These are phyloP conservation scores for Drosophila tristis DNA, from an alignment of 1,140 invertebrate genomes.

Conservation along the genomic window DNA sequence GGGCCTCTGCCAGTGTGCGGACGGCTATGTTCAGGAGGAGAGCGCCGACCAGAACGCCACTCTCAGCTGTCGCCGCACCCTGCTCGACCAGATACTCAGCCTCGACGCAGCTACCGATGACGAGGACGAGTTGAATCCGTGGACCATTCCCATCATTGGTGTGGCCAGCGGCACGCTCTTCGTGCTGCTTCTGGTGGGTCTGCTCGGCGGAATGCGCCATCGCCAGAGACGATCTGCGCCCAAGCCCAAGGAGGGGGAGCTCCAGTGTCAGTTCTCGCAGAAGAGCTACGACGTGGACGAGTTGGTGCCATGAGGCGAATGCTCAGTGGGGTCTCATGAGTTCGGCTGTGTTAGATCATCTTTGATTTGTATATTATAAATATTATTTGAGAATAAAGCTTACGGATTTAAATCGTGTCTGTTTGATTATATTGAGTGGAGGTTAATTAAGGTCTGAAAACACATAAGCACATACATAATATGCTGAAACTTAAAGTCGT, in stretches of 20 bases:
- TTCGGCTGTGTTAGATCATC: conserved; percentile 58
- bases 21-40: conserved; percentile 49
- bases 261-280: conserved; percentile 60
- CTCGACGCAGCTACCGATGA: conserved; percentile 61
- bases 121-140: conserved; percentile 54
- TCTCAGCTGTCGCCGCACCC: conserved; percentile 44
- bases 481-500: neutral
- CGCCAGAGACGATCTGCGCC: conserved; percentile 6
- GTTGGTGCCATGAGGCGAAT: conserved; percentile 54
- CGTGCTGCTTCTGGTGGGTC: conserved; percentile 49
- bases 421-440: neutral
- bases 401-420: neutral
- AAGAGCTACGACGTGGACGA: conserved; percentile 66
- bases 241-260: conserved; percentile 45
- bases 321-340: neutral
- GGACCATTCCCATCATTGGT: conserved; percentile 65
- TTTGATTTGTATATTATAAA: conserved; percentile 42
- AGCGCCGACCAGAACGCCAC: neutral
- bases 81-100: conserved; percentile 50
- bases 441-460: too few species aligned
- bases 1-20: conserved; percentile 46
- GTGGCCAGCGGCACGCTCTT: conserved; percentile 51
- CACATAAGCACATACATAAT: too few species aligned
- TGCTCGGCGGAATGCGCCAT: conserved; percentile 28
- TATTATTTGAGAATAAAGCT: conserved; percentile 44